Evolutionary conservation across 2,888 invertebrate genomes (phyloP).

Genomic region (Orchesellides sinensis): DNA sequence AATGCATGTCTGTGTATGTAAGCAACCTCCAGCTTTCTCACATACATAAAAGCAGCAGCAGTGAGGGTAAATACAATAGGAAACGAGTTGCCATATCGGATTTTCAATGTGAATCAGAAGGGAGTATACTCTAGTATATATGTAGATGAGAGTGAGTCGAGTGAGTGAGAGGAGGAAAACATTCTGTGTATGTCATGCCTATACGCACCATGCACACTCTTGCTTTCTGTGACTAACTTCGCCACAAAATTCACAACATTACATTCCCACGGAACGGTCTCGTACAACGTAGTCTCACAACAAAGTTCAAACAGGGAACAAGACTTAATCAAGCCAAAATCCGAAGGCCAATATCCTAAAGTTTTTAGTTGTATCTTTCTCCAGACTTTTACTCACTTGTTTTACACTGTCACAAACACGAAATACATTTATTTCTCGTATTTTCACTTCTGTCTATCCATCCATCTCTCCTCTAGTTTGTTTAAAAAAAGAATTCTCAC

Average conservation of each 20-base stretch:
- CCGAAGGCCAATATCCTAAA: neutral
- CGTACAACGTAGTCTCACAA: conserved; percentile 31
- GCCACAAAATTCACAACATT: conserved; percentile 37
- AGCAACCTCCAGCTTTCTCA: neutral
- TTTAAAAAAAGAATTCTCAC: neutral
- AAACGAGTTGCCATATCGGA: conserved; percentile 7
- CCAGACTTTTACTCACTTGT: neutral
- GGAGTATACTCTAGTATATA: too few relatives aligned
- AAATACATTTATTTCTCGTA: neutral
- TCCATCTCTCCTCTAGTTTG: neutral
- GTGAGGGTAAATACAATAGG: neutral
- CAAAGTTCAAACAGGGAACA: conserved; percentile 28
- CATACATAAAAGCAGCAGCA: neutral
- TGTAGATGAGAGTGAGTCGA: too few relatives aligned
- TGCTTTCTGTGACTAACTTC: neutral
- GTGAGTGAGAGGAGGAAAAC: neutral
- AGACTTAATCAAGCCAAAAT: conserved; percentile 39
- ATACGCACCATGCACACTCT: neutral
- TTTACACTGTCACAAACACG: neutral
- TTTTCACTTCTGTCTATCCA: neutral
- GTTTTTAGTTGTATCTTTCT: neutral
- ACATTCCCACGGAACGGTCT: conserved; percentile 40
- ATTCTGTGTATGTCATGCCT: neutral
- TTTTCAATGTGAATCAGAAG: conserved; percentile 1
- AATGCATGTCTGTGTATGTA: neutral